Evolutionary conservation across 2,113 vertebrate genomes (phyloP).

Genomic region (Otus sunia): DNA sequence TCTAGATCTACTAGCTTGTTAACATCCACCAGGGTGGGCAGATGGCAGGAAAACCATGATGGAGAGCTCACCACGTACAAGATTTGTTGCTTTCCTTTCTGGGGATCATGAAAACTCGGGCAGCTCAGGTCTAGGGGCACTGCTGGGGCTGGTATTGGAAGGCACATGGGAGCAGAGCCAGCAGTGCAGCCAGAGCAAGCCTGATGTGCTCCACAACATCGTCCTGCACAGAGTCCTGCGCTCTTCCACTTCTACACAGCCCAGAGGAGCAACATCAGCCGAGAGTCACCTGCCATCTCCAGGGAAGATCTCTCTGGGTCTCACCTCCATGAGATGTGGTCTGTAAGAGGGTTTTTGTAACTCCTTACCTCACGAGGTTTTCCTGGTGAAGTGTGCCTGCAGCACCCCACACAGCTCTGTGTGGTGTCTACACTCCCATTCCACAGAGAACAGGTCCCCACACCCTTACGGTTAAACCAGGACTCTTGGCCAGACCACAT

Average conservation of each 20-base stretch:
- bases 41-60: constrained; percentile 36
- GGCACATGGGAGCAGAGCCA: background rate
- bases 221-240: background rate
- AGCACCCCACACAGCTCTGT: background rate
- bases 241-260: background rate
- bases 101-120: background rate
- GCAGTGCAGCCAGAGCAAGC: rapidly evolving
- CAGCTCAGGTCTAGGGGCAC: rapidly evolving
- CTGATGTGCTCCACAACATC: background rate
- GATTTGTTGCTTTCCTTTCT: background rate
- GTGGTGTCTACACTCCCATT: background rate
- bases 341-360: background rate
- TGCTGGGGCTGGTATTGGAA: background rate
- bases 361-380: background rate
- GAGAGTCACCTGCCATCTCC: rapidly evolving
- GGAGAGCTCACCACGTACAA: background rate
- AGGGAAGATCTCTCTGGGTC: background rate
- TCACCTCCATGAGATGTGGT: rapidly evolving
- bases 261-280: background rate
- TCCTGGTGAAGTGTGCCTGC: background rate
- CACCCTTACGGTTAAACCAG: background rate
- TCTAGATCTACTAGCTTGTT: constrained; percentile 71
- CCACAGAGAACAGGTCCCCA: rapidly evolving
- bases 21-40: constrained; percentile 58
- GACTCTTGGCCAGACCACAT: background rate